Conservation (phyloP, 2,113 vertebrate species). For the Ophthalmolycus amberensis region DNA sequence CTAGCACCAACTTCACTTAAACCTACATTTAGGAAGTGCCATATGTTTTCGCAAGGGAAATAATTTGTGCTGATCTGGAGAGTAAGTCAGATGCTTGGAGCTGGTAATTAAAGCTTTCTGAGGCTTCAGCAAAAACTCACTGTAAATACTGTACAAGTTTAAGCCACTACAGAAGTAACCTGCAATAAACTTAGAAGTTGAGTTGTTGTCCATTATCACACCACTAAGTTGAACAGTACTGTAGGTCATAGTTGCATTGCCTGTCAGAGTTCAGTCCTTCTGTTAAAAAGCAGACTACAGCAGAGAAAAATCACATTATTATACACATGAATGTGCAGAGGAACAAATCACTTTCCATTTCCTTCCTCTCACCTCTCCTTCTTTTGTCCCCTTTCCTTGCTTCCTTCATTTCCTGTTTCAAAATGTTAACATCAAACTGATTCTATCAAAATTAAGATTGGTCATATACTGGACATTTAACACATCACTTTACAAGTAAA, state of each 20-base stretch:
- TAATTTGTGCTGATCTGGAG: constrained; percentile 61
- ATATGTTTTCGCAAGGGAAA: constrained; percentile 57
- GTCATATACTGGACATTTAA: constrained; percentile 6
- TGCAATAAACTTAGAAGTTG: constrained; percentile 12
- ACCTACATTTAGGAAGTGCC: constrained; percentile 46
- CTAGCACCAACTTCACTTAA: constrained; percentile 28
- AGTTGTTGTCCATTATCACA: constrained; percentile 1
- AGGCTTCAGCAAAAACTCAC: constrained; percentile 61
- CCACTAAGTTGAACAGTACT: neutral
- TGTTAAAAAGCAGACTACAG: constrained; percentile 5
- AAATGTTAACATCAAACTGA: neutral
- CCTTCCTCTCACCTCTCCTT: neutral
- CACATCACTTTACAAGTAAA: neutral
- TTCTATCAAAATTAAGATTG: constrained; percentile 18
- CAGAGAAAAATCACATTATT: neutral
- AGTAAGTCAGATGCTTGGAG: constrained; percentile 55
- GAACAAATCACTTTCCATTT: neutral
- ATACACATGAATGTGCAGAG: neutral
- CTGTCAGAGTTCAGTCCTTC: constrained; percentile 1
- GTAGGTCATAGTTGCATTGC: neutral
- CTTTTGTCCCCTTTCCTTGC: neutral
- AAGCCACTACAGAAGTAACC: constrained; percentile 28
- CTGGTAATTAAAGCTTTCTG: constrained; percentile 65
- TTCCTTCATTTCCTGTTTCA: neutral
- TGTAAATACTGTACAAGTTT: constrained; percentile 46